Evolutionary conservation across 1,140 invertebrate genomes (phyloP).

Genomic region (Zaprionus camerounensis): DNA sequence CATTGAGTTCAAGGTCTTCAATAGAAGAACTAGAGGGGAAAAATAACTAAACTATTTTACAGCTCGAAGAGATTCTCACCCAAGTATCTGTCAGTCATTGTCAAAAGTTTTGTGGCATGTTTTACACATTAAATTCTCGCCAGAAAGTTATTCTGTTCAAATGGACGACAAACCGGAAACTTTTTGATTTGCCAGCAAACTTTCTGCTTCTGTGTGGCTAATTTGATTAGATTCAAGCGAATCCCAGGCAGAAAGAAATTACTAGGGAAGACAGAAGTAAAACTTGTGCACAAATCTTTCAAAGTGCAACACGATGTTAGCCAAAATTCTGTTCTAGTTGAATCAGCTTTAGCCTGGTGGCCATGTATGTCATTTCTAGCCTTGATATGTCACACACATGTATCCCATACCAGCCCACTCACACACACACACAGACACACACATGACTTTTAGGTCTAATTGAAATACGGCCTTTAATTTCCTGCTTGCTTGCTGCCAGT

Average conservation of each 20-base stretch:
- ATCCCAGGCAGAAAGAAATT: not conserved
- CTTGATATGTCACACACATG: conserved; percentile 19
- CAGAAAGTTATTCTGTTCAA: conserved; percentile 27
- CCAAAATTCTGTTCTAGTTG: conserved; percentile 20
- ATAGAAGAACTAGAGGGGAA: not conserved
- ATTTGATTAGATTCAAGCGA: conserved; percentile 64
- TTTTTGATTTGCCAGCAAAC: conserved; percentile 50
- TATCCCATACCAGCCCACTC: not conserved
- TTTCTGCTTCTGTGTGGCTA: conserved; percentile 49
- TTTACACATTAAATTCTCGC: conserved; percentile 34
- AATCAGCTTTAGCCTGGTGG: conserved; percentile 7
- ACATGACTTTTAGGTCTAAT: conserved; percentile 18
- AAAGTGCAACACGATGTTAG: conserved; percentile 44
- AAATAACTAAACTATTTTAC: conserved; percentile 7
- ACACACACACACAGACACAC: not conserved
- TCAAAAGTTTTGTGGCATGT: conserved; percentile 31
- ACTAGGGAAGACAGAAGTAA: not conserved
- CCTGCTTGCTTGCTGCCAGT: conserved; percentile 22
- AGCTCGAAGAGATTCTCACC: not conserved
- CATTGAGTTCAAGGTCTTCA: not conserved
- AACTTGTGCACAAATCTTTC: conserved; percentile 35
- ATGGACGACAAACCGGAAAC: conserved; percentile 54
- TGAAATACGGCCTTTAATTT: conserved; percentile 53
- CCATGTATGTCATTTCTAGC: conserved; percentile 33
- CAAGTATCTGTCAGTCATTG: conserved; percentile 15